phyloP scores from a whole-genome alignment of 2,113 vertebrate species.

The Orcinus orca region DNA sequence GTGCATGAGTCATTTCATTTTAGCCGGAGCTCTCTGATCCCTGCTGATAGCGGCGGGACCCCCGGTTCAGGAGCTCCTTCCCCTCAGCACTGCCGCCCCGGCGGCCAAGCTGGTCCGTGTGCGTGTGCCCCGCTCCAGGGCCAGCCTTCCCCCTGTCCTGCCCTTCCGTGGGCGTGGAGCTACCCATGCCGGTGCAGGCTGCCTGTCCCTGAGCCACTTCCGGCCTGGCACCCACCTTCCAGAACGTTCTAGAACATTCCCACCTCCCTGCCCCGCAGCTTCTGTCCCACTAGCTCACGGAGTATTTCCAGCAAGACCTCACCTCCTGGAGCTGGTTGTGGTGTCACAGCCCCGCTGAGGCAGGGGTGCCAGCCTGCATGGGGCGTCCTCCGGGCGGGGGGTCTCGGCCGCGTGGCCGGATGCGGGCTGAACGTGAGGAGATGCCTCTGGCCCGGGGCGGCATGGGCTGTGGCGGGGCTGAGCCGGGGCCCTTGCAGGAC shows the following conservation, averaged over 20 bases:
- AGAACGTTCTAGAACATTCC: background rate
- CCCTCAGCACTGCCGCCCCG: fast-evolving
- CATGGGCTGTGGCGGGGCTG: background rate
- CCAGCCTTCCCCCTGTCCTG: background rate
- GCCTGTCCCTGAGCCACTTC: background rate
- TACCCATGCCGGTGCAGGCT: background rate
- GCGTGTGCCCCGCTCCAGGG: background rate
- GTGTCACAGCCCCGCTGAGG: background rate
- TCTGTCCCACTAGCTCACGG: too few species aligned
- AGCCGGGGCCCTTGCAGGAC: conserved; percentile 79
- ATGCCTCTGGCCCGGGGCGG: background rate
- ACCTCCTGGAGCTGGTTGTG: background rate
- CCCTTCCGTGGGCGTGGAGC: background rate
- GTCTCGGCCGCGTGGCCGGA: fast-evolving
- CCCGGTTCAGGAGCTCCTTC: background rate
- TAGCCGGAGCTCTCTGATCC: background rate
- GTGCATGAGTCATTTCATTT: background rate
- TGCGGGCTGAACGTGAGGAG: background rate
- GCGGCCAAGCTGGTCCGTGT: fast-evolving
- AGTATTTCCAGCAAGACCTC: background rate
- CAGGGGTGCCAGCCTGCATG: background rate
- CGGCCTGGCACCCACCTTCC: background rate
- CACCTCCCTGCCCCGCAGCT: background rate
- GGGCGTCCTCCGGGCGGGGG: background rate
- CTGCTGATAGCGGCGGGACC: background rate